Base-by-base conservation (phyloP, 2,113 vertebrate species). In the Murina feae region DNA sequence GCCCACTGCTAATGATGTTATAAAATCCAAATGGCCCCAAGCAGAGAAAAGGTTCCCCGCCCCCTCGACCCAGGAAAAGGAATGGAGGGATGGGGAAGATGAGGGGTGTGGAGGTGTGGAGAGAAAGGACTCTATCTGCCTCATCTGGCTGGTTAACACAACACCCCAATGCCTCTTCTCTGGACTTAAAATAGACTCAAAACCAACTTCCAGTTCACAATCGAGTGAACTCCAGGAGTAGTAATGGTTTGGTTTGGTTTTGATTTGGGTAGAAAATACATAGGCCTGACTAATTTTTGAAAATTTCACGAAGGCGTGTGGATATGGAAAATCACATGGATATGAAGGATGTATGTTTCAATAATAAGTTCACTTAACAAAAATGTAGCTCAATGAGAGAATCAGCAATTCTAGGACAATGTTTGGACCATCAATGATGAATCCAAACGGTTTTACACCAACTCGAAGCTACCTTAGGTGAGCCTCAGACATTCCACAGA, bases 71-170 rank as follows among this genome's bases (percentile, higher is more conserved):
- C n/a, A n/a, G 58, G 58, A 10, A 25, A 55, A 44, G n/a, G n/a
- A 28, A 16, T 16, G 23, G 23, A 44, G 39, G 2, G 14, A 4
- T 0, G 2, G 44, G 44, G 37, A 42, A 35, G 63, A n/a, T 0
- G 53, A 44, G 35, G 10, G 68, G 7, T 12, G 7, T 28, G 39
- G 49, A 32, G 25, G 18, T 4, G 39, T 3, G 4, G 20, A 58
- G 20, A 30, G 37, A 23, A 55, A 49, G 23, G 89, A 9, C n/a
- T 63, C 55, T n/a, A 3, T 5, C 65, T 51, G 82, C 35, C 76
- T 55, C 23, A 2, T 8, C 66, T 30, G 11, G 9, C 66, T 39
- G 25, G 6, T 30, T 35, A 25, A 32, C 9, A 55, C 37, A 58
- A 42, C 51, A 72, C 75, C 60, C 10, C 49, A 81, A 5, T 42